phyloP scores from a whole-genome alignment of 2,113 vertebrate species.

The Thymallus thymallus region DNA sequence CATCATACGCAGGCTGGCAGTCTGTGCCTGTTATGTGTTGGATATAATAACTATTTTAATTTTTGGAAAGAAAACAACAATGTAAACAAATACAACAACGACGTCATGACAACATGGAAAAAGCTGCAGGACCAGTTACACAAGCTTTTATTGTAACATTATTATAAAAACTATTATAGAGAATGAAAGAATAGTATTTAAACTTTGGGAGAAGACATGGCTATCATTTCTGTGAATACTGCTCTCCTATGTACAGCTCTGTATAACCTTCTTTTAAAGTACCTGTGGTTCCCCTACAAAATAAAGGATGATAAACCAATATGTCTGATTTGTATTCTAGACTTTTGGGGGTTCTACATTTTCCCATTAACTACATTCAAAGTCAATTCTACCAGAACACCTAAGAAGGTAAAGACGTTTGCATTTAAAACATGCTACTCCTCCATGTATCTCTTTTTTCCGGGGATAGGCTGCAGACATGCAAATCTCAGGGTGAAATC shows the following conservation, averaged over 20 bases:
- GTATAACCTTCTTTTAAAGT: constrained; percentile 74
- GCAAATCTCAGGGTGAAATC: too few relatives aligned
- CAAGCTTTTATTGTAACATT: constrained; percentile 81
- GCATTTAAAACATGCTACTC: too few relatives aligned
- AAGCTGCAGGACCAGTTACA: constrained; percentile 84
- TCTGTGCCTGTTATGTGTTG: constrained; percentile 75
- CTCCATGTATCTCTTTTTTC: too few relatives aligned
- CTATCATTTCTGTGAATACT: constrained; percentile 81
- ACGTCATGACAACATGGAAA: constrained; percentile 66
- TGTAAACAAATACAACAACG: constrained; percentile 66
- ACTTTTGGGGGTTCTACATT: too few relatives aligned
- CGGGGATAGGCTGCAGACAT: too few relatives aligned
- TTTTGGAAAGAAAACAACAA: constrained; percentile 57
- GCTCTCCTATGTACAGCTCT: constrained; percentile 72
- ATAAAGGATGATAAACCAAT: constrained; percentile 36
- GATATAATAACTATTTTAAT: constrained; percentile 54
- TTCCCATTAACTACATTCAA: too few relatives aligned
- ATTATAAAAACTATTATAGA: constrained; percentile 77
- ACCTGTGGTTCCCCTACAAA: constrained; percentile 66
- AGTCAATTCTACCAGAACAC: too few relatives aligned
- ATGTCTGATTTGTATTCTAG: neutral
- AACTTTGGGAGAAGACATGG: constrained; percentile 77
- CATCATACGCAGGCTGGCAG: constrained; percentile 76
- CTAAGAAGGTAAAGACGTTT: too few relatives aligned
- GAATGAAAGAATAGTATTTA: constrained; percentile 82